These are phyloP conservation scores for Petaurus breviceps DNA, from an alignment of 2,113 vertebrate genomes.

Conservation along the genomic window DNA sequence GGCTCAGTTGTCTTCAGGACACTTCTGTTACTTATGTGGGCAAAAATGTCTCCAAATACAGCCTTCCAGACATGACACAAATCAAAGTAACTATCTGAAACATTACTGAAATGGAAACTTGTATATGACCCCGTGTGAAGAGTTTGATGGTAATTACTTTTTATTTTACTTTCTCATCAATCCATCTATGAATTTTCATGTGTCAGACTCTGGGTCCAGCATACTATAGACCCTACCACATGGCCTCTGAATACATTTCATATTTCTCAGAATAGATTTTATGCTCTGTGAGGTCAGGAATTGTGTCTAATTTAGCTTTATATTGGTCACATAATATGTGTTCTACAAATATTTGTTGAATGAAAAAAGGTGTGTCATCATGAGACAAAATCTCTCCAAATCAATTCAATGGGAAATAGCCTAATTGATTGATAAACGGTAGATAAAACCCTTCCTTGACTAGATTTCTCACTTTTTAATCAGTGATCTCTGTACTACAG, in stretches of 20 bases:
- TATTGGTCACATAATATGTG: not conserved
- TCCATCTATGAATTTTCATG: not conserved
- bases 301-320: not conserved
- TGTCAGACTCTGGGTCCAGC: not conserved
- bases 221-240: not conserved
- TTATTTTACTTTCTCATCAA: not conserved
- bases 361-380: not conserved
- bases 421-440: not conserved
- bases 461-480: not conserved
- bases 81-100: not conserved
- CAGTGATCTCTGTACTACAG: not conserved
- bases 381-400: not conserved
- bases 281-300: not conserved
- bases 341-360: not conserved
- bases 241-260: not conserved
- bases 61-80: not conserved
- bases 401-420: not conserved
- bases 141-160: not conserved
- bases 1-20: not conserved
- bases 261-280: not conserved
- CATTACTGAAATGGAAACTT: not conserved
- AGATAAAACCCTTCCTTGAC: not conserved
- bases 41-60: conserved; percentile 4
- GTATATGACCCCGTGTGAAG: not conserved
- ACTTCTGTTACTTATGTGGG: not conserved